A percentile compares a stretch with the other conserved stretches of the same genome.
Evolutionary conservation across 2,113 vertebrate genomes (phyloP).

Genomic region (Nanorana parkeri): DNA sequence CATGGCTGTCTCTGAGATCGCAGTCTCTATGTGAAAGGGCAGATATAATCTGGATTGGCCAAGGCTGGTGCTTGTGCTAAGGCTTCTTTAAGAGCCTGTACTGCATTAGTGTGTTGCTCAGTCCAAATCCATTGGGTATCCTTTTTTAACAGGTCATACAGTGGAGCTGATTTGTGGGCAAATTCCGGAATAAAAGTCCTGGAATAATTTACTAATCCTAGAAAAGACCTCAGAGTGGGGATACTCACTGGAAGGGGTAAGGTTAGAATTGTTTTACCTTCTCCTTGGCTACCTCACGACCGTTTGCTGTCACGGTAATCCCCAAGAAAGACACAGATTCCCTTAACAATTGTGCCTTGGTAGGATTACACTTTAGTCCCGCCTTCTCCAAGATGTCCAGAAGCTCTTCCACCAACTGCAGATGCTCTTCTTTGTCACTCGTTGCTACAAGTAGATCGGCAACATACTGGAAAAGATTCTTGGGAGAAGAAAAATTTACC

Average conservation of each 20-base stretch:
- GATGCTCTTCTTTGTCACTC: background rate
- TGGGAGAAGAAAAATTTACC: no score
- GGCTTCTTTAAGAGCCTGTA: no score
- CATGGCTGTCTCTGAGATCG: no score
- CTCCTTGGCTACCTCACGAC: background rate
- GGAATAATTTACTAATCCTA: background rate
- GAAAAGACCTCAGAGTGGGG: background rate
- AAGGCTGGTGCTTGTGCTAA: no score
- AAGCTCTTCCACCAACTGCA: background rate
- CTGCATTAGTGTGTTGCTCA: no score
- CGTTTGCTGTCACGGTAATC: no score
- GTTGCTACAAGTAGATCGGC: background rate
- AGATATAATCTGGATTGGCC: no score
- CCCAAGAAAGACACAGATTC: background rate
- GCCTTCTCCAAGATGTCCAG: background rate
- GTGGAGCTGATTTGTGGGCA: background rate
- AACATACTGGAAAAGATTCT: background rate
- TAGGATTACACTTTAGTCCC: background rate
- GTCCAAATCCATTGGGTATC: no score
- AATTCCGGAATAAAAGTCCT: background rate
- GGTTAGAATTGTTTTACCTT: background rate
- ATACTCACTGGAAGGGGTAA: background rate
- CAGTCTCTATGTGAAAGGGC: no score
- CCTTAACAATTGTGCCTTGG: background rate
- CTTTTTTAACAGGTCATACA: background rate